Percentiles rank a stretch among this genome's conserved stretches.
phyloP scores from a whole-genome alignment of 2,888 invertebrate genomes.

The Hirtodrosophila trivittata region DNA sequence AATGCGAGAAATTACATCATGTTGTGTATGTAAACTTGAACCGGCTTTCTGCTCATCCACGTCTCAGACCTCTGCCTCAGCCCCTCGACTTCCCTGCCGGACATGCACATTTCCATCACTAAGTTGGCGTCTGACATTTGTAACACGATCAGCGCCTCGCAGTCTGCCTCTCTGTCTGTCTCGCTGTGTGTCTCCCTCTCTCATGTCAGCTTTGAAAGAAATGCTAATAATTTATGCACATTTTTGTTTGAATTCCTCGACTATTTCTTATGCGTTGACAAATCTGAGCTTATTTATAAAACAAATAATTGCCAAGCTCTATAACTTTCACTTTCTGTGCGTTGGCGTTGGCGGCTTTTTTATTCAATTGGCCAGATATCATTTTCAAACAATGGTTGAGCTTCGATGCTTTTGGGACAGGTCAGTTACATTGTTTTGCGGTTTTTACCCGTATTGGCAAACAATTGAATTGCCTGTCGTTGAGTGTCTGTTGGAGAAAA shows the following conservation, averaged over 20 bases:
- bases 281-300: slow-evolving; percentile 34
- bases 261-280: slow-evolving; percentile 18
- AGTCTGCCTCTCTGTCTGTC: slow-evolving; percentile 9
- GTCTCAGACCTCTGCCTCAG: background rate
- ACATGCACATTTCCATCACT: slow-evolving; percentile 14
- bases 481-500: slow-evolving; percentile 16
- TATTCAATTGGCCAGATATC: slow-evolving; percentile 34
- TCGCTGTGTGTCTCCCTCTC: slow-evolving; percentile 8
- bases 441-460: slow-evolving; percentile 11
- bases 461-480: slow-evolving; percentile 24
- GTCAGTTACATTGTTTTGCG: slow-evolving; percentile 42
- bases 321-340: slow-evolving; percentile 68
- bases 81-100: slow-evolving; percentile 2
- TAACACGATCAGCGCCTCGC: slow-evolving; percentile 18
- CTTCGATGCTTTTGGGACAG: slow-evolving; percentile 18
- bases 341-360: slow-evolving; percentile 39
- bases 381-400: slow-evolving; percentile 7
- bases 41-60: slow-evolving; percentile 28
- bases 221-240: slow-evolving; percentile 57
- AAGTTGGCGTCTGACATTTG: slow-evolving; percentile 40
- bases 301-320: slow-evolving; percentile 44
- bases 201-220: slow-evolving; percentile 7
- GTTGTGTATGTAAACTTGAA: slow-evolving; percentile 64
- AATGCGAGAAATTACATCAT: slow-evolving; percentile 65
- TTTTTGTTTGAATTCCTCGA: slow-evolving; percentile 29